Conservation (phyloP, 2,113 vertebrate species). For the Trochalopteron elliotii region DNA sequence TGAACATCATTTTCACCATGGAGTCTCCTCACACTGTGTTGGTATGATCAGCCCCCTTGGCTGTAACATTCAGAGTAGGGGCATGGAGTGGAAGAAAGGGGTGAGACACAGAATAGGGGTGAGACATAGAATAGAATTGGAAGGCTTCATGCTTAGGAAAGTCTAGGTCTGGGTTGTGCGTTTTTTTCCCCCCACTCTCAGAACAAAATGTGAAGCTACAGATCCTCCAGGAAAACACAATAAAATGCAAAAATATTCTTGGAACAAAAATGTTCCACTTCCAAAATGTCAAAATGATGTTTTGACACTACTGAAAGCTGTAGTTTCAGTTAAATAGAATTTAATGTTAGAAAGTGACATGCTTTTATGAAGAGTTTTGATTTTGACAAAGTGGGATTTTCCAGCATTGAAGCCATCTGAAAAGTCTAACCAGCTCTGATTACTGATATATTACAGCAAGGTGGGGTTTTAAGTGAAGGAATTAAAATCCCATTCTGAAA, state of each 20-base stretch:
- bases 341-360: slow-evolving; percentile 21
- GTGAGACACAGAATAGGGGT: not conserved
- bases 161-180: not conserved
- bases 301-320: slow-evolving; percentile 48
- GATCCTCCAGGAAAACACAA: slow-evolving; percentile 1
- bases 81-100: not conserved
- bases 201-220: not conserved
- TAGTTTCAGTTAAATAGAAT: slow-evolving; percentile 43
- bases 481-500: not conserved
- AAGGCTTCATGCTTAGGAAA: not conserved
- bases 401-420: slow-evolving; percentile 20
- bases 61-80: not conserved
- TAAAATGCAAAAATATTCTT: slow-evolving; percentile 39
- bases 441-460: not conserved
- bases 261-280: slow-evolving; percentile 21
- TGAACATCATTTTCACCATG: not conserved
- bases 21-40: not conserved
- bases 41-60: not conserved
- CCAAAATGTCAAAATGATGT: slow-evolving; percentile 38
- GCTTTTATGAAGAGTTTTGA: slow-evolving; percentile 33
- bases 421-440: not conserved
- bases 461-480: not conserved
- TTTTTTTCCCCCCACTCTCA: not conserved
- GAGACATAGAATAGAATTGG: not conserved
- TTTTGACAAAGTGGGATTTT: slow-evolving; percentile 45